Evolutionary conservation across 1,140 invertebrate species (phyloP).

Genomic region (Penaeus japonicus): DNA sequence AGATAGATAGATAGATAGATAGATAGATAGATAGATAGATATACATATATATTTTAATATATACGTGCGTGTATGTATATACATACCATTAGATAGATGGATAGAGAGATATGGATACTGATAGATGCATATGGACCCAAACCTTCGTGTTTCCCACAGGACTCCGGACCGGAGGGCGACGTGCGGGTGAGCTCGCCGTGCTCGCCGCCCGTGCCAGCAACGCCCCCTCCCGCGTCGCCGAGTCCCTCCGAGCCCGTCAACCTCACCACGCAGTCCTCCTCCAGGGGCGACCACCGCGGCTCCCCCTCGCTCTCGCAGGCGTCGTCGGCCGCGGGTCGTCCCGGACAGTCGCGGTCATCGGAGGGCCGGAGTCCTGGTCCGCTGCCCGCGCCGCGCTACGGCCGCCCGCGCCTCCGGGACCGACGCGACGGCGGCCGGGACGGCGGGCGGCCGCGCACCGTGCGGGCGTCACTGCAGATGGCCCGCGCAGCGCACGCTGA

Average conservation of each 20-base stretch:
- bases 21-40: too few species aligned
- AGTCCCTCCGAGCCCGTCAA: slow-evolving; percentile 58
- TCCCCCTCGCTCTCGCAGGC: slow-evolving; percentile 65
- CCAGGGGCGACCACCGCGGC: slow-evolving; percentile 62
- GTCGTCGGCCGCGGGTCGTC: slow-evolving; percentile 20
- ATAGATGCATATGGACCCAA: neutral
- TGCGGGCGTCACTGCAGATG: slow-evolving; percentile 24
- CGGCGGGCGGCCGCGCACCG: slow-evolving; percentile 8
- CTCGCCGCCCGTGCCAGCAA: slow-evolving; percentile 19
- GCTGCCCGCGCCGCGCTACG: slow-evolving; percentile 36
- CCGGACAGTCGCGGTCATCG: slow-evolving; percentile 20
- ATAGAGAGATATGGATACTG: neutral
- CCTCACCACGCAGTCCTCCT: slow-evolving; percentile 51
- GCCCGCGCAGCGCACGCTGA: neutral
- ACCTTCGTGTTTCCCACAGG: slow-evolving; percentile 55
- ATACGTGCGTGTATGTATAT: too few species aligned
- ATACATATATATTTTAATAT: too few species aligned
- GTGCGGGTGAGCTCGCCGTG: slow-evolving; percentile 57
- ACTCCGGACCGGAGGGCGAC: slow-evolving; percentile 71
- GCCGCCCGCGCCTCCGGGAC: slow-evolving; percentile 28
- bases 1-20: too few species aligned
- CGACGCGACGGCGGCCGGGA: slow-evolving; percentile 16
- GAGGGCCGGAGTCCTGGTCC: slow-evolving; percentile 31
- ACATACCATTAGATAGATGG: neutral
- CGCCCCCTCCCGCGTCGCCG: slow-evolving; percentile 58